These are phyloP conservation scores for Coenobita brevimanus DNA, from an alignment of 1,140 invertebrate species.

Conservation along the genomic window DNA sequence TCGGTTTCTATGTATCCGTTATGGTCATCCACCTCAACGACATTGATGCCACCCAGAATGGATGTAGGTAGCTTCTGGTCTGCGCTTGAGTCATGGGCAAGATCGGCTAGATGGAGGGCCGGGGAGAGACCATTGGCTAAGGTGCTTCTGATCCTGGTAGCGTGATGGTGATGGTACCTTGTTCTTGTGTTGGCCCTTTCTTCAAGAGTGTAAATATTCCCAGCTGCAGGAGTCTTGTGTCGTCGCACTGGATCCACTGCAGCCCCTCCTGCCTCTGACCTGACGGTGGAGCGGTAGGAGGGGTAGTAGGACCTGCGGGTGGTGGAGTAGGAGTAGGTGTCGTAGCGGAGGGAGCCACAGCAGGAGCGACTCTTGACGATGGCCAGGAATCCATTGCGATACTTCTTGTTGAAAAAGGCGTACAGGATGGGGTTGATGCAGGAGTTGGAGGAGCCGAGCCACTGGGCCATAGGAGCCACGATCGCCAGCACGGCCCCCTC, in stretches of 20 bases:
- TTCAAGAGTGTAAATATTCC: conserved; percentile 47
- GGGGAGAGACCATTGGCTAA: conserved; percentile 42
- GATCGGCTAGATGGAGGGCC: conserved; percentile 39
- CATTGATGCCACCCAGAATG: conserved; percentile 34
- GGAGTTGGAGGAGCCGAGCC: conserved; percentile 96
- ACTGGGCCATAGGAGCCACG: conserved; percentile 92
- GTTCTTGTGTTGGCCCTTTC: background rate
- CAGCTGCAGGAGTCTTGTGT: conserved; percentile 18
- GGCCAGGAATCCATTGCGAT: conserved; percentile 91
- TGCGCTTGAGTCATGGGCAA: background rate
- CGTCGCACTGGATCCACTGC: conserved; percentile 9
- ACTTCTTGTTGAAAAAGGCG: conserved; percentile 97
- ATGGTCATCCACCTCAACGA: conserved; percentile 36
- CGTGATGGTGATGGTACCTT: conserved; percentile 28
- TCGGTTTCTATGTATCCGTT: background rate
- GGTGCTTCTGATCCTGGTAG: background rate
- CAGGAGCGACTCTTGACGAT: conserved; percentile 78
- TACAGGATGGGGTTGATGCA: conserved; percentile 99
- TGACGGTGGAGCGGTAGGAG: conserved; percentile 45
- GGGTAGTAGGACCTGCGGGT: conserved; percentile 57
- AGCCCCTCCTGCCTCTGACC: conserved; percentile 24
- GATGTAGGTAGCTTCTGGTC: conserved; percentile 6
- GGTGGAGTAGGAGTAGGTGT: conserved; percentile 48
- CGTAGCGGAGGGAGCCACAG: conserved; percentile 52
- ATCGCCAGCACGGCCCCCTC: conserved; percentile 87